Evolutionary conservation across 2,113 vertebrate genomes (phyloP), one percentile per base, ranked within the genome.

Genomic region (Lontra canadensis): DNA sequence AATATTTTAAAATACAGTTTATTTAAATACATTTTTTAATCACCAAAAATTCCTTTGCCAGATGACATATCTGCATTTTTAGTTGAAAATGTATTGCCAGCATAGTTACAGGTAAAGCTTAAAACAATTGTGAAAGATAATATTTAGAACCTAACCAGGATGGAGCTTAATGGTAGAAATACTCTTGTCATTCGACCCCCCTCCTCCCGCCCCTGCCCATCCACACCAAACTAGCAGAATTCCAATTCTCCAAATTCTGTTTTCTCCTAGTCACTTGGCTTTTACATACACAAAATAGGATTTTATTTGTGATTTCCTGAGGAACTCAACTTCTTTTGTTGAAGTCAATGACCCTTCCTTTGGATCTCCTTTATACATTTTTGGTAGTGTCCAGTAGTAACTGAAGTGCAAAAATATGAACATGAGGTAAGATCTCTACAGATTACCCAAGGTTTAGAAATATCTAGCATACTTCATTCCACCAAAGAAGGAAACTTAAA

Each of bases 291-390:
- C 3, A 55, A 1, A 63, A 42, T 23, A 71, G 61, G 3, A 47
- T 93, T 95, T 97, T 97, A 88, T 85, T 73, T 74, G 34, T 85
- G 83, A 78, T 59, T 65, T 92, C 23, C 14, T 78, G 25, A 57
- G 78, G 49, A 63, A 90, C 14, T 73, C 55, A 90, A 23, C 17
- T 84, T 61, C 42, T 88, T 65, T 90, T 95, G 17, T 76, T 74
- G 65, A 96, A 26, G 44, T 7, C 34, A 31, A 20, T 79, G 18
- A 73, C 4, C 34, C 74, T 86, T 7, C 34, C 74, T 86, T 7
- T 7, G 17, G 34, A 4, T 88, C 2, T 47, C 8, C 10, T 67
- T 82, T 57, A 39, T 39, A 17, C 3, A 55, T 61, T 95, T 80
- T 88, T 42, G 21, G 12, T 78, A 91, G 12, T 69, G 4, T 49